Evolutionary conservation across 2,797 vertebrate species (phyloP).

Genomic region (Siniperca obscura): DNA sequence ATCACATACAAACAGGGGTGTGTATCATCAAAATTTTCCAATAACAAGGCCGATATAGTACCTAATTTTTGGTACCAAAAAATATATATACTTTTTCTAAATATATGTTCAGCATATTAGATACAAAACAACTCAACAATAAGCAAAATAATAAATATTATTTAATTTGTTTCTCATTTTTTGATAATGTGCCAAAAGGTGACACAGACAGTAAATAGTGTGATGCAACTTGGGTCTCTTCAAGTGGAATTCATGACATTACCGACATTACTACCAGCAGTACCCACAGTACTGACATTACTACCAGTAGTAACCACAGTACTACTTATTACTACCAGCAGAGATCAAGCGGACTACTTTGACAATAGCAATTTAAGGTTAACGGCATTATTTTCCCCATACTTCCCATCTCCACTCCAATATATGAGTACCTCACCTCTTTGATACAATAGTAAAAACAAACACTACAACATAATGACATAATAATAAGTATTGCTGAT

Average conservation of each 20-base stretch:
- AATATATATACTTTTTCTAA: too few relatives aligned
- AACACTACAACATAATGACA: not conserved
- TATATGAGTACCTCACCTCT: not conserved
- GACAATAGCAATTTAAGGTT: not conserved
- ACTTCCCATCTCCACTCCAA: too few relatives aligned
- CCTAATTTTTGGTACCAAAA: too few relatives aligned
- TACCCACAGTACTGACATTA: not conserved
- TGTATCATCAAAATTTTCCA: not conserved
- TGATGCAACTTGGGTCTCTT: constrained; percentile 16
- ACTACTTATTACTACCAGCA: too few relatives aligned
- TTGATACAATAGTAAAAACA: not conserved
- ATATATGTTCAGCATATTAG: not conserved
- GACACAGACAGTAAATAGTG: accelerated
- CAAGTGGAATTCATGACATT: constrained; percentile 4
- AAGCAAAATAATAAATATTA: not conserved
- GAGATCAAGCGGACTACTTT: too few relatives aligned
- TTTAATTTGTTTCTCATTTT: not conserved
- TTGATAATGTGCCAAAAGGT: not conserved
- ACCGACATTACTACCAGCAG: not conserved
- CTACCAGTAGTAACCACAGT: not conserved
- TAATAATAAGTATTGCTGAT: not conserved
- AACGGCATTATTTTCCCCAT: too few relatives aligned
- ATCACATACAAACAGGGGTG: not conserved
- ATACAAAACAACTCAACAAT: not conserved
- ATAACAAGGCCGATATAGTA: too few relatives aligned